Evolutionary conservation across 1,140 invertebrate species (phyloP).

Genomic region (Bombyx mandarina): DNA sequence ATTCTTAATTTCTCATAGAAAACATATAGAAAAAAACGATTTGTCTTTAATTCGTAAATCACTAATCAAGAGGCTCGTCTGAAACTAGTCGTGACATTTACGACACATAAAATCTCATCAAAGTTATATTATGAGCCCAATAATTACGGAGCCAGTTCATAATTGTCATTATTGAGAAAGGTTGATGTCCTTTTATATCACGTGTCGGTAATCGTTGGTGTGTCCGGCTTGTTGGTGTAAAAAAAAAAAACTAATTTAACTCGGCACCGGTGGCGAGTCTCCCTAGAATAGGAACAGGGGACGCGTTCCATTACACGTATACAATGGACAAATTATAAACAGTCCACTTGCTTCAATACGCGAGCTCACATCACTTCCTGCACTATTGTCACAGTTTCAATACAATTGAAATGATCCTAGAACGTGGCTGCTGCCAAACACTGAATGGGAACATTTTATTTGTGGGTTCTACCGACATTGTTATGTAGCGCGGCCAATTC

Average conservation of each 20-base stretch:
- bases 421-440: conserved; percentile 35
- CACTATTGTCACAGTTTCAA: conserved; percentile 59
- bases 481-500: conserved; percentile 41
- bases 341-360: conserved; percentile 64
- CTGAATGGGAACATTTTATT: conserved; percentile 40
- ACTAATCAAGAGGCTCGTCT: conserved; percentile 4
- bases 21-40: no score
- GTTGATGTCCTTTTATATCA: no score
- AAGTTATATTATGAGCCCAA: not conserved
- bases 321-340: conserved; percentile 70
- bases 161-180: no score
- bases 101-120: conserved; percentile 6
- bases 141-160: no score
- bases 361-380: conserved; percentile 61
- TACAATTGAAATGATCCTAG: conserved; percentile 66
- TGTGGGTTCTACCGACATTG: conserved; percentile 54
- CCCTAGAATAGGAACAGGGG: conserved; percentile 38
- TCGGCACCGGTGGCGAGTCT: conserved; percentile 27
- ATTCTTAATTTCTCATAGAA: no score
- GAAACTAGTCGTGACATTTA: conserved; percentile 2
- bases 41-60: not conserved
- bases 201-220: no score
- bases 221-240: not conserved
- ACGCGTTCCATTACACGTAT: conserved; percentile 38
- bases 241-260: conserved; percentile 7